phyloP scores from a whole-genome alignment of 2,888 invertebrate genomes.

The Boloria selene region DNA sequence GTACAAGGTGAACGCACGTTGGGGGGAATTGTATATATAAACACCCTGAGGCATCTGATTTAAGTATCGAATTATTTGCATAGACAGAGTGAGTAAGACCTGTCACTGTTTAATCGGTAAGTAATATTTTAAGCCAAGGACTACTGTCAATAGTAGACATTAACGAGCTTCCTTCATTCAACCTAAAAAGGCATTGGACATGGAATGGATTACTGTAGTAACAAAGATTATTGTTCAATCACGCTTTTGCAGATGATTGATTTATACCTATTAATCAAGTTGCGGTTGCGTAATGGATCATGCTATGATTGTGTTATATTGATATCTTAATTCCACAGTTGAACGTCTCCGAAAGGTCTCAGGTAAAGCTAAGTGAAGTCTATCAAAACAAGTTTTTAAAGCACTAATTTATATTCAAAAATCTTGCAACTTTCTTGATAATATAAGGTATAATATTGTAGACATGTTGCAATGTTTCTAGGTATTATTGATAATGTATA shows the following conservation, averaged over 20 bases:
- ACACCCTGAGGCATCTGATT: slow-evolving; percentile 17
- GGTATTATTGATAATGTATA: no score
- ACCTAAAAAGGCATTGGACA: slow-evolving; percentile 32
- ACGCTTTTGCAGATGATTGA: slow-evolving; percentile 11
- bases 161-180: slow-evolving; percentile 31
- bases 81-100: slow-evolving; percentile 31
- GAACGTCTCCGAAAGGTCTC: no score
- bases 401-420: no score
- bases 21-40: no score
- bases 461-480: no score
- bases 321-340: no score
- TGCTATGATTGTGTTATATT: no score
- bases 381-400: no score
- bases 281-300: not conserved
- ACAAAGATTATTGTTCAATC: slow-evolving; percentile 20
- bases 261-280: slow-evolving; percentile 8
- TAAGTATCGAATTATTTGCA: slow-evolving; percentile 14
- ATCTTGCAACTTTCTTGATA: no score
- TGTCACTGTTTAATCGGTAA: slow-evolving; percentile 33
- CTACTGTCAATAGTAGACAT: slow-evolving; percentile 34
- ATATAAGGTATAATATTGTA: no score
- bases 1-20: no score
- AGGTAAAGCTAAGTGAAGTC: no score
- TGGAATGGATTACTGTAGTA: slow-evolving; percentile 20
- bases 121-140: slow-evolving; percentile 38